These are phyloP conservation scores for Sebastes matsubarae DNA, from an alignment of 2,797 vertebrate species.

Conservation along the genomic window DNA sequence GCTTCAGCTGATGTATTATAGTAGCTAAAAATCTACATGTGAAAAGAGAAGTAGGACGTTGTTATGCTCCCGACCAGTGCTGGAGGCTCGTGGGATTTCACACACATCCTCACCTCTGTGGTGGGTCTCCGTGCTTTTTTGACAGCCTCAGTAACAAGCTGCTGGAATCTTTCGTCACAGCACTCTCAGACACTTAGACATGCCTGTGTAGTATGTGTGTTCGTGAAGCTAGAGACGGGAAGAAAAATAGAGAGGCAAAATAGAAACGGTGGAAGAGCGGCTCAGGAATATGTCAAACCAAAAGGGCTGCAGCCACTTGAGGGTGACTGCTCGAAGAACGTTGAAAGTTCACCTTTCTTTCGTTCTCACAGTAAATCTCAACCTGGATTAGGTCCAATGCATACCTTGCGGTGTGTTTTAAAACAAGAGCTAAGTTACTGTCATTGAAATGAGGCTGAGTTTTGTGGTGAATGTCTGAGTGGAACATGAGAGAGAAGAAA, in stretches of 20 bases:
- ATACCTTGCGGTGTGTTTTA: conserved; percentile 48
- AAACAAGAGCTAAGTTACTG: conserved; percentile 59
- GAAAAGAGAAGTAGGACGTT: conserved; percentile 48
- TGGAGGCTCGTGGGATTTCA: conserved; percentile 68
- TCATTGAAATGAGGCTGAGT: conserved; percentile 49
- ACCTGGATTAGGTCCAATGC: conserved; percentile 64
- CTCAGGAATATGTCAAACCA: conserved; percentile 67
- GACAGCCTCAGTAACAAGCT: conserved; percentile 77
- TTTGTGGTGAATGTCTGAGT: conserved; percentile 40
- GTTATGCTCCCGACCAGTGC: conserved; percentile 55
- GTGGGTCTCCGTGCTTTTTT: conserved; percentile 71
- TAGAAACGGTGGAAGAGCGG: conserved; percentile 53
- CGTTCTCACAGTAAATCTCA: conserved; percentile 66
- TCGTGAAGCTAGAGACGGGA: conserved; percentile 41
- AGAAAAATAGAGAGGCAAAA: conserved; percentile 55
- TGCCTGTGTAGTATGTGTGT: conserved; percentile 61
- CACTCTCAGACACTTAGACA: conserved; percentile 69
- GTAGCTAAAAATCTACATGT: conserved; percentile 8
- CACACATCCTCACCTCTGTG: conserved; percentile 75
- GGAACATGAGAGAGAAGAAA: conserved; percentile 5
- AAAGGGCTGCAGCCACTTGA: conserved; percentile 59
- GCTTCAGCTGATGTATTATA: conserved; percentile 1
- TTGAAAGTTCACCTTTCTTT: conserved; percentile 46
- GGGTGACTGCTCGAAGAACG: conserved; percentile 21
- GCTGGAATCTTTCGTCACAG: conserved; percentile 73